Evolutionary conservation across 2,888 invertebrate genomes (phyloP), one percentile per base, ranked within the genome.

Genomic region (Zele albiditarsus): DNA sequence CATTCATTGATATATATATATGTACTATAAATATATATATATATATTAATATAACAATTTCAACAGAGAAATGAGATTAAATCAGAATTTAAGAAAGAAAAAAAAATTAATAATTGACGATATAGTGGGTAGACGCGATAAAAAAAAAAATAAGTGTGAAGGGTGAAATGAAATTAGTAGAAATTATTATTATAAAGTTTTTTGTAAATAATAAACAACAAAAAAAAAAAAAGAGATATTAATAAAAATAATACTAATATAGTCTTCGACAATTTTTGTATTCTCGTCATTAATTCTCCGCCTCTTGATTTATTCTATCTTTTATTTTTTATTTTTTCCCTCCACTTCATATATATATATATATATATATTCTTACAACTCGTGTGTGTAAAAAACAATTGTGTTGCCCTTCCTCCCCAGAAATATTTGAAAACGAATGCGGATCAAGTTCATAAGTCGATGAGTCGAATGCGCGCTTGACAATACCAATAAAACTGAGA

Each of bases 151-250:
- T 63, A 74, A 75, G 83, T 84, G 85, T 82, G 85, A 83, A 79
- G 82, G 83, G 83, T 84, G 83, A 70, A 71, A 76, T 76, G 77
- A 78, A 71, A 75, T 75, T 77, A 80, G 81, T 74, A 79, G 82
- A 81, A 81, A 82, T 85, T 85, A 74, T 74, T 74, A 74, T 46
- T 67, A 67, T 87, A 88, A 87, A 87, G 84, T 87, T 87, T 88
- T 88, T 87, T 87, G 87, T 87, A 85, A 86, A 87, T 89, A 88
- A 88, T 89, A 89, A 88, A 89, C 88, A 89, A 87, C 84, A 79
- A 80, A 87, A 31, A 74, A 70, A 5, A 67, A 60, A 70, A 74
- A 84, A 89, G 88, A 88, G 86, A 88, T 87, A 88, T 88, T 88
- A 89, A 88, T 88, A 89, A 88, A 74, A 88, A 87, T 81, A 81